A percentile compares a stretch with the other conserved stretches of the same genome.
These are phyloP conservation scores for Acronicta leporina DNA, from an alignment of 2,888 invertebrate species.

Conservation along the genomic window DNA sequence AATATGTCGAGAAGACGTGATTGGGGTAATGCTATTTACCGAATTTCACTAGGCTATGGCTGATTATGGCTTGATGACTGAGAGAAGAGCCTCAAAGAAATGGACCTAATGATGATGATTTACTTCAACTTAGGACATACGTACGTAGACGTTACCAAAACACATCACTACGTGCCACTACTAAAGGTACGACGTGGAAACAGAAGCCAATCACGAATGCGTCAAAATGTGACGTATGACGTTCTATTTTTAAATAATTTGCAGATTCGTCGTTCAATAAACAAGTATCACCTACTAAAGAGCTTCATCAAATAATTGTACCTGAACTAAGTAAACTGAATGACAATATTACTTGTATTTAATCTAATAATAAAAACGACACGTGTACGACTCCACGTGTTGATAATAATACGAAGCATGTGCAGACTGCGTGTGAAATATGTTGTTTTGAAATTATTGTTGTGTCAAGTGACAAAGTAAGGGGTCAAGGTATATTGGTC, in stretches of 20 bases:
- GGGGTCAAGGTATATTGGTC: slow-evolving; percentile 18
- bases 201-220: slow-evolving; percentile 22
- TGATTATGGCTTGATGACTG: too few species aligned
- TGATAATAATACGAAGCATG: slow-evolving; percentile 35
- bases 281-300: background rate
- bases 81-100: too few species aligned
- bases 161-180: too few species aligned
- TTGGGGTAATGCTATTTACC: too few species aligned
- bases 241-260: slow-evolving; percentile 24
- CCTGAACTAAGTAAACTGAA: slow-evolving; percentile 25
- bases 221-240: slow-evolving; percentile 21
- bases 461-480: slow-evolving; percentile 4
- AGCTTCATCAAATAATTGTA: slow-evolving; percentile 4
- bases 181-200: slow-evolving; percentile 5
- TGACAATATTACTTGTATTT: slow-evolving; percentile 31
- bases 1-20: background rate
- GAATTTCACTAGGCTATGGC: too few species aligned
- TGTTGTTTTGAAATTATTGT: slow-evolving; percentile 30
- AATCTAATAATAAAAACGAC: slow-evolving; percentile 50
- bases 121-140: too few species aligned
- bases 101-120: too few species aligned
- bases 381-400: slow-evolving; percentile 47
- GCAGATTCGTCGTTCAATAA: slow-evolving; percentile 13
- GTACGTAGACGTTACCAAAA: too few species aligned
- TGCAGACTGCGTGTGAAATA: slow-evolving; percentile 30